These are phyloP conservation scores for Rhabdomys dilectus DNA, from an alignment of 2,113 vertebrate species.

Conservation along the genomic window DNA sequence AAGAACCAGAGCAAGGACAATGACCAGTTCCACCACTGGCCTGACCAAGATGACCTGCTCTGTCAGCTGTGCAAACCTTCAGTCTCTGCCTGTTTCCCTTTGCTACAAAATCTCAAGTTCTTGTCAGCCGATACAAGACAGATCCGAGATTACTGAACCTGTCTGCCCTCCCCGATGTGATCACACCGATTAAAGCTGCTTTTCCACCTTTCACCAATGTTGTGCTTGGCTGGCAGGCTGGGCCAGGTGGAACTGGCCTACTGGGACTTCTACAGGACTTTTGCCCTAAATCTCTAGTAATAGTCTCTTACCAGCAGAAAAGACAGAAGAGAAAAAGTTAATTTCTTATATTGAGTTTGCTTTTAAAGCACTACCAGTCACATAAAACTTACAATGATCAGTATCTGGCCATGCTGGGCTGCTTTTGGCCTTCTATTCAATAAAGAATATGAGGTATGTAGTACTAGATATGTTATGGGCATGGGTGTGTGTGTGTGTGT, in stretches of 20 bases:
- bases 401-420: not conserved
- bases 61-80: not conserved
- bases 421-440: slow-evolving; percentile 44
- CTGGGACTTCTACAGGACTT: not conserved
- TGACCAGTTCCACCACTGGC: not conserved
- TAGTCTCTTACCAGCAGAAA: not conserved
- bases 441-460: slow-evolving; percentile 9
- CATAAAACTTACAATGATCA: not conserved
- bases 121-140: not conserved
- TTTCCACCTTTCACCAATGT: not conserved
- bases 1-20: not conserved
- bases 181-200: not conserved
- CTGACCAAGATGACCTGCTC: not conserved
- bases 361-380: slow-evolving; percentile 49
- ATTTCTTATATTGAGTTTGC: slow-evolving; percentile 39
- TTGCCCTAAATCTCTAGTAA: not conserved
- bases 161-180: not conserved
- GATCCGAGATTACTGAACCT: not conserved
- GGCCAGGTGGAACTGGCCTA: not conserved
- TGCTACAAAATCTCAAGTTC: not conserved
- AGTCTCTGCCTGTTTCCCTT: not conserved
- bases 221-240: not conserved
- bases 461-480: not conserved
- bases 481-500: not conserved
- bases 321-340: not conserved